These are phyloP conservation scores for Exephanes ischioxanthus DNA, from an alignment of 2,888 invertebrate species.

Conservation along the genomic window DNA sequence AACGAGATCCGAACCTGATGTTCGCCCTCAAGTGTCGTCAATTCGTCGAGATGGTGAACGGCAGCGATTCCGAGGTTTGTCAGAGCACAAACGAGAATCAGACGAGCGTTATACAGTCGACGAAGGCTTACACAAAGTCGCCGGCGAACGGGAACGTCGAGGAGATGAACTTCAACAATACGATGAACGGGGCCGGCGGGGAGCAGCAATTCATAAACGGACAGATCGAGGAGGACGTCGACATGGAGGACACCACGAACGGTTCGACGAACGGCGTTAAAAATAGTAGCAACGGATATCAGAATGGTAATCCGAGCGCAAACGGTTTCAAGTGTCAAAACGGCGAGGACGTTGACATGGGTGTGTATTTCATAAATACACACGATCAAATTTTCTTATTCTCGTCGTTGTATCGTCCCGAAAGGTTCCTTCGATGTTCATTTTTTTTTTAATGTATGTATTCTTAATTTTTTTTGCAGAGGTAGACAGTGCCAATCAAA, in stretches of 20 bases:
- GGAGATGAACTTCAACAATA: conserved; percentile 86
- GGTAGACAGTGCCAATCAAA: conserved; percentile 84
- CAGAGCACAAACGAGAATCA: conserved; percentile 84
- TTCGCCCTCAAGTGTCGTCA: conserved; percentile 99
- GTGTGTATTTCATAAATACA: conserved; percentile 85
- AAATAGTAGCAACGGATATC: conserved; percentile 86
- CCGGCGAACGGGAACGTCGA: conserved; percentile 84
- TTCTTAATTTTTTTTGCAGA: conserved; percentile 81
- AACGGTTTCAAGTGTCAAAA: conserved; percentile 87
- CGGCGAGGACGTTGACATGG: conserved; percentile 90
- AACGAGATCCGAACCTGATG: conserved; percentile 95
- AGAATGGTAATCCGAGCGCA: conserved; percentile 86
- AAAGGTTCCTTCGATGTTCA: not conserved
- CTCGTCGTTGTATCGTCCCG: not conserved
- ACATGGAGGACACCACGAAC: conserved; percentile 86
- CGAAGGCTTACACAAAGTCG: conserved; percentile 86
- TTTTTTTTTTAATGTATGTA: conserved; percentile 4
- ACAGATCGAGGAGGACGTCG: conserved; percentile 85
- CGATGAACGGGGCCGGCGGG: conserved; percentile 85
- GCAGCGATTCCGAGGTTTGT: conserved; percentile 91
- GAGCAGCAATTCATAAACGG: conserved; percentile 83
- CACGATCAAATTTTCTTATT: not conserved
- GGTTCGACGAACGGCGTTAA: conserved; percentile 83
- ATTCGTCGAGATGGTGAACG: conserved; percentile 99
- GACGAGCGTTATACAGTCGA: conserved; percentile 94